These are phyloP conservation scores for Cetoscarus ocellatus DNA, from an alignment of 2,797 vertebrate species.

Conservation along the genomic window DNA sequence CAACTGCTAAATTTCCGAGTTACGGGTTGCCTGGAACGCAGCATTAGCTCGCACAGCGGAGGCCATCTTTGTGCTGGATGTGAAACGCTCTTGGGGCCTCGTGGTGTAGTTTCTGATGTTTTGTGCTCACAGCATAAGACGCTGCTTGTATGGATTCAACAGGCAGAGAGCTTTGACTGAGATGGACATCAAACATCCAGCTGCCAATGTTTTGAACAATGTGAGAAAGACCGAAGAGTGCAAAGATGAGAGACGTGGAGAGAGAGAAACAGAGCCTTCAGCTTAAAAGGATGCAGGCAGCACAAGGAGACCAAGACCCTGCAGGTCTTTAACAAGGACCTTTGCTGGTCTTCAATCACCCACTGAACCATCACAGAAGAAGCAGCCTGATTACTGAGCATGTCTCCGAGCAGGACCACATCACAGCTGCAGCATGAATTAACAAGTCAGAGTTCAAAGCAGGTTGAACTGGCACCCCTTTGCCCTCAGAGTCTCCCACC, in stretches of 20 bases:
- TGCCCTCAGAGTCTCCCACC: not conserved
- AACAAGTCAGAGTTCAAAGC: conserved; percentile 33
- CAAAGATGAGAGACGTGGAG: conserved; percentile 1
- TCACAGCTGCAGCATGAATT: conserved; percentile 15
- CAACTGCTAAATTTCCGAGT: too few species aligned
- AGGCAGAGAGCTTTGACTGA: conserved; percentile 16
- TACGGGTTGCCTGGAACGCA: too few species aligned
- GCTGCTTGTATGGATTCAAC: conserved; percentile 1
- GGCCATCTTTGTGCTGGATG: not conserved
- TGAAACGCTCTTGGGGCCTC: not conserved
- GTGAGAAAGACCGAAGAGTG: not conserved
- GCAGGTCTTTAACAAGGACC: conserved; percentile 23
- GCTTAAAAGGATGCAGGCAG: conserved; percentile 8
- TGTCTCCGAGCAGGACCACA: conserved; percentile 13
- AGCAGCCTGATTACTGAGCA: not conserved
- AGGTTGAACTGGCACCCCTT: conserved; percentile 1
- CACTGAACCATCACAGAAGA: conserved; percentile 12
- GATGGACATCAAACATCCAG: conserved; percentile 37
- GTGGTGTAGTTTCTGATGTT: not conserved
- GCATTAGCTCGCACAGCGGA: too few species aligned
- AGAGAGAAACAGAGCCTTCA: not conserved
- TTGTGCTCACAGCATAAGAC: not conserved
- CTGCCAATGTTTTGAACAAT: conserved; percentile 16
- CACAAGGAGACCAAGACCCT: not conserved
- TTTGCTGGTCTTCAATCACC: conserved; percentile 39